Percentiles rank a stretch among this genome's conserved stretches.
Conservation (phyloP, 1,140 invertebrate genomes). For the Cydia fagiglandana region DNA sequence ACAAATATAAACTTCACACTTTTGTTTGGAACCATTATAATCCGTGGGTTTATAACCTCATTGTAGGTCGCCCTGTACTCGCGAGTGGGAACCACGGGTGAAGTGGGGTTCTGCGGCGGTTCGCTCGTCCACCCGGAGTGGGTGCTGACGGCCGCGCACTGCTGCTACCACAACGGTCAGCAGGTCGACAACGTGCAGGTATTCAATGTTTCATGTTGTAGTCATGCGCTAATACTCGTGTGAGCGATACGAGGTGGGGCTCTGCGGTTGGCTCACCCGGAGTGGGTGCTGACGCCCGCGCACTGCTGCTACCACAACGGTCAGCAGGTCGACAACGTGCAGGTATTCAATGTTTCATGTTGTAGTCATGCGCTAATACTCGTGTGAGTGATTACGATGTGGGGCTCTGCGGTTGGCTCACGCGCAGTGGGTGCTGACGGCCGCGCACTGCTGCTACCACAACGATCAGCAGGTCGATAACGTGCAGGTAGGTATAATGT, state of each 20-base stretch:
- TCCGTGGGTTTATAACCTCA: too few species aligned
- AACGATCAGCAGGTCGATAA: conserved; percentile 51
- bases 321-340: conserved; percentile 53
- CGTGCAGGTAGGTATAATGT: conserved; percentile 53
- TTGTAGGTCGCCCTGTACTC: conserved; percentile 61
- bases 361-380: conserved; percentile 46
- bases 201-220: not conserved
- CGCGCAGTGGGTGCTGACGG: conserved; percentile 73
- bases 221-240: conserved; percentile 49
- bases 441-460: conserved; percentile 40
- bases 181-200: conserved; percentile 64
- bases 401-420: conserved; percentile 74
- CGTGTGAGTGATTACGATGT: conserved; percentile 57
- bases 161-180: conserved; percentile 62
- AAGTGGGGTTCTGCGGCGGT: conserved; percentile 76
- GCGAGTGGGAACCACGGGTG: conserved; percentile 57
- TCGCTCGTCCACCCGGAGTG: conserved; percentile 73
- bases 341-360: conserved; percentile 44
- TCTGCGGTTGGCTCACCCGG: conserved; percentile 72
- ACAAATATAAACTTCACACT: not conserved
- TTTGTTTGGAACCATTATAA: not conserved
- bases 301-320: conserved; percentile 45
- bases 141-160: conserved; percentile 80
- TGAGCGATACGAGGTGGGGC: conserved; percentile 62
- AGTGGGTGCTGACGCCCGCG: conserved; percentile 72